Evolutionary conservation across 2,113 vertebrate genomes (phyloP).

Genomic region (Vombatus ursinus): DNA sequence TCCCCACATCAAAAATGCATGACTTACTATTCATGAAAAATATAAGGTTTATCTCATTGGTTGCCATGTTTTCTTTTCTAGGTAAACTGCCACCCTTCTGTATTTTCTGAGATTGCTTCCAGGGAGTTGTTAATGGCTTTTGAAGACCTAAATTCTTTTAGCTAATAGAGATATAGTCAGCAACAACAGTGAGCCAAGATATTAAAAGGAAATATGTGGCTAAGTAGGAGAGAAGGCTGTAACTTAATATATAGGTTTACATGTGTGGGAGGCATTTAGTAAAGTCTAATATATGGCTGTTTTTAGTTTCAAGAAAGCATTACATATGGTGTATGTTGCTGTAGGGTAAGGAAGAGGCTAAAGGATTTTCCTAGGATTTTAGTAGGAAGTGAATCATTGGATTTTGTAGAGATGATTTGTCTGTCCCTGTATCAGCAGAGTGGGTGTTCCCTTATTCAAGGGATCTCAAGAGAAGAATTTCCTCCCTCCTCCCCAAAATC

Average conservation of each 20-base stretch:
- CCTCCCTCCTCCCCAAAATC: background rate
- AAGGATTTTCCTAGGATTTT: background rate
- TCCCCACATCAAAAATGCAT: background rate
- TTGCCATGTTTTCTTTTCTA: conserved; percentile 17
- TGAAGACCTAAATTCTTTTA: conserved; percentile 47
- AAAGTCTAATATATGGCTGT: background rate
- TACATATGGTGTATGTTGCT: background rate
- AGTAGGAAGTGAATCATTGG: background rate
- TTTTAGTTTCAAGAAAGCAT: conserved; percentile 53
- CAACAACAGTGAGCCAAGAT: conserved; percentile 35
- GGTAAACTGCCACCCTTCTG: conserved; percentile 3
- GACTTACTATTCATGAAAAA: conserved; percentile 15
- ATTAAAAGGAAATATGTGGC: conserved; percentile 38
- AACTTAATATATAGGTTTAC: conserved; percentile 7
- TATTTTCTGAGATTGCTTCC: conserved; percentile 32
- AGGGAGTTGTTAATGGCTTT: conserved; percentile 26
- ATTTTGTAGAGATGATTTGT: background rate
- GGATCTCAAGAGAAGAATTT: background rate
- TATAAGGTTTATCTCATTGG: background rate
- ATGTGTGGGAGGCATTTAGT: background rate
- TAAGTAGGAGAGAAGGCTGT: conserved; percentile 33
- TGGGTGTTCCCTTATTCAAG: background rate
- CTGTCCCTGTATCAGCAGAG: background rate
- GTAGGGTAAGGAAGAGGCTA: background rate
- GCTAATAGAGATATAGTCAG: conserved; percentile 50